Evolutionary conservation across 2,888 invertebrate genomes (phyloP), one percentile per base, ranked within the genome.

Genomic region (Machimus rusticus): DNA sequence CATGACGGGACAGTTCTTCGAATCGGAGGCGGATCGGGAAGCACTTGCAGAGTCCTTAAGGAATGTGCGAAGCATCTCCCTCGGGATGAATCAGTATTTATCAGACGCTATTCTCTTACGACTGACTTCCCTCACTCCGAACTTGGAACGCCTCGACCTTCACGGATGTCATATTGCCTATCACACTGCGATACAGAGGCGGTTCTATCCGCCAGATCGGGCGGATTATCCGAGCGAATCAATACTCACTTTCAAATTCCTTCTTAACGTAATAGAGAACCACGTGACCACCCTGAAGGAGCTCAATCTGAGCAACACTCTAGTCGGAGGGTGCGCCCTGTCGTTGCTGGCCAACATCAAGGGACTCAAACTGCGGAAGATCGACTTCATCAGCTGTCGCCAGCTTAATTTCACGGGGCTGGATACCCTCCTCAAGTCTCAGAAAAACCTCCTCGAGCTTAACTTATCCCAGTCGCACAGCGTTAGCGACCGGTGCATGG

Each of bases 91-190:
- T 90, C 94, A 96, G 89, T 96, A 96, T 91, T 92, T 96, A 55
- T 95, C 96, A 2, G 96, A 96, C 93, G 95, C 95, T n/a, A 93
- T 96, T 14, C 94, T 96, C 85, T 94, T 95, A 90, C 94, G 96
- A 90, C 93, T 96, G 90, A 93, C 95, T 2, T 93, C 94, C 8
- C 93, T 95, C 14, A 94, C 95, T 89, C 94, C 94, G 74, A 93
- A 93, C 87, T 91, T 96, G 23, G 93, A 95, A 88, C 93, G 94
- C 19, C 91, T 96, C 0, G 94, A 95, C 90, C 92, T 96, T 88
- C 94, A 95, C 39, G 94, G 94, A 9, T 95, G 95, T 89, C 95
- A 95, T 87, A 94, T 96, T 82, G 95, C 96, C 43, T 96, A 96
- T 91, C 96, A 96, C 91, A 93, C 93, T 88, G 95, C 95, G 6